Conservation (phyloP, 2,888 invertebrate species). For the Chydorus sphaericus region DNA sequence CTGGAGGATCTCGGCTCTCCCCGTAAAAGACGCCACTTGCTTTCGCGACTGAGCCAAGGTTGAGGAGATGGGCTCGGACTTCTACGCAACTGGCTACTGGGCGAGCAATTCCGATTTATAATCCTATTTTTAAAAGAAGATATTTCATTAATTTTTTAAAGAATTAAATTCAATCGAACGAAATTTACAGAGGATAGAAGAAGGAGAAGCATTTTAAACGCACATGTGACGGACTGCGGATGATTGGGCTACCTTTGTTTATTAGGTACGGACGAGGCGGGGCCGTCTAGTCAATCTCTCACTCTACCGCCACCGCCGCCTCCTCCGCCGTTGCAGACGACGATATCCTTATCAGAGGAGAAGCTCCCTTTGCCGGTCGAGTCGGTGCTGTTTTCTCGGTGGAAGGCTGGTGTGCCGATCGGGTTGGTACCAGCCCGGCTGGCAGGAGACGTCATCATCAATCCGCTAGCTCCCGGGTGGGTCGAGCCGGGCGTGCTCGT, state of each 20-base stretch:
- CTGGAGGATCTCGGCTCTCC: neutral
- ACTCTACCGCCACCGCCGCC: slow-evolving; percentile 30
- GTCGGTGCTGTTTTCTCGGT: slow-evolving; percentile 75
- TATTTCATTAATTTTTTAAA: too few relatives aligned
- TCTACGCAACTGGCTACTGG: too few relatives aligned
- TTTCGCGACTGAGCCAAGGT: too few relatives aligned
- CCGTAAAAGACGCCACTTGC: neutral
- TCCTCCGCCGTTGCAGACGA: slow-evolving; percentile 32
- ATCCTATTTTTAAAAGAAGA: too few relatives aligned
- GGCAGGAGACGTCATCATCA: neutral
- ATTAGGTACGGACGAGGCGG: slow-evolving; percentile 31
- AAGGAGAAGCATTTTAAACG: too few relatives aligned
- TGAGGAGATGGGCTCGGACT: too few relatives aligned
- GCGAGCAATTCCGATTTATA: too few relatives aligned
- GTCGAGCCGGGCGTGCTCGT: neutral
- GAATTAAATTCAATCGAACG: too few relatives aligned
- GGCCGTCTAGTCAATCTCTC: slow-evolving; percentile 69
- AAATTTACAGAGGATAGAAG: too few relatives aligned
- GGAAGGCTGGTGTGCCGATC: slow-evolving; percentile 53
- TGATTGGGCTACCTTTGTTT: slow-evolving; percentile 11
- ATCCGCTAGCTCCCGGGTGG: neutral
- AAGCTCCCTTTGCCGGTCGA: slow-evolving; percentile 48
- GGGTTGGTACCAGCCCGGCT: slow-evolving; percentile 25
- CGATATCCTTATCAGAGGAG: slow-evolving; percentile 46
- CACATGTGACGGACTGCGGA: neutral